Evolutionary conservation across 1,140 invertebrate species (phyloP).

Genomic region (Oryctes rhinoceros): DNA sequence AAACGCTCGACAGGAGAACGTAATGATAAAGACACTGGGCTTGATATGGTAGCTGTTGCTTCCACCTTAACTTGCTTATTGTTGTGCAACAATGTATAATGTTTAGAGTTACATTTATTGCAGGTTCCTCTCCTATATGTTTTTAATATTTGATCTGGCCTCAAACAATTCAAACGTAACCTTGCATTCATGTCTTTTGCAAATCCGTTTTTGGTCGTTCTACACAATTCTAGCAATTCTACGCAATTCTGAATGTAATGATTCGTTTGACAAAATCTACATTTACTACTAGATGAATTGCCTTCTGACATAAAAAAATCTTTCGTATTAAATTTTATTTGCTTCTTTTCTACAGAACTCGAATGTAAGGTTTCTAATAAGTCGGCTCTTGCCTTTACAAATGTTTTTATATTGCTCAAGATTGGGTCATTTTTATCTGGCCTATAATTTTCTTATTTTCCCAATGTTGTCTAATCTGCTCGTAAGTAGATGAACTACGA

Average conservation of each 20-base stretch:
- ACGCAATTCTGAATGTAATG: slow-evolving; percentile 40
- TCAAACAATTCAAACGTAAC: slow-evolving; percentile 36
- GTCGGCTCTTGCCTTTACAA: slow-evolving; percentile 1
- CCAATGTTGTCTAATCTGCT: neutral
- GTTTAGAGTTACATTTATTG: slow-evolving; percentile 33
- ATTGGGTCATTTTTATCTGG: neutral
- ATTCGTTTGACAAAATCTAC: neutral
- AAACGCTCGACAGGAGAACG: slow-evolving; percentile 25
- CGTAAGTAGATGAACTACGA: neutral
- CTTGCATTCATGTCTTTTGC: slow-evolving; percentile 9
- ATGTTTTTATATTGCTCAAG: neutral
- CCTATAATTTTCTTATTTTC: neutral
- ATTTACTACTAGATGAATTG: neutral
- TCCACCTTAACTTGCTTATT: neutral
- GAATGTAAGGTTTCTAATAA: slow-evolving; percentile 13
- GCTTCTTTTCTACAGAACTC: slow-evolving; percentile 2
- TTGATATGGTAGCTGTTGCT: neutral
- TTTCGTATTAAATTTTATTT: neutral
- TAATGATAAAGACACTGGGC: neutral
- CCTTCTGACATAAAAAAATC: neutral
- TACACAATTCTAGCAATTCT: slow-evolving; percentile 40
- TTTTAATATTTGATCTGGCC: neutral
- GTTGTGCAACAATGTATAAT: slow-evolving; percentile 31
- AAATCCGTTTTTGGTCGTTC: slow-evolving; percentile 19
- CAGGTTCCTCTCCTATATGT: neutral